Conservation (phyloP, 2,797 vertebrate genomes). For the Euthynnus affinis region DNA sequence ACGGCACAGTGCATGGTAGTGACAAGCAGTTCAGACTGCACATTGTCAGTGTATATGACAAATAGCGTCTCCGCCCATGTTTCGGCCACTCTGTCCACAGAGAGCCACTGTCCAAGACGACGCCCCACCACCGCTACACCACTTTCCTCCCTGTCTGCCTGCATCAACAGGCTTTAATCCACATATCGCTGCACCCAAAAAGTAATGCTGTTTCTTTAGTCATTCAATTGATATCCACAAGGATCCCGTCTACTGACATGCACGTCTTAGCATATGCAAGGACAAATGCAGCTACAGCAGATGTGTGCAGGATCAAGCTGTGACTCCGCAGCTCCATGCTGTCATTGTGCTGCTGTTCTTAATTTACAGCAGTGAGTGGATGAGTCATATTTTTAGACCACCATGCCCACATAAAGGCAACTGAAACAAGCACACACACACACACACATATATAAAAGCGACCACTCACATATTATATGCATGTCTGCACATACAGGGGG, state of each 20-base stretch:
- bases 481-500: not conserved
- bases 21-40: slow-evolving; percentile 67
- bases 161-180: slow-evolving; percentile 13
- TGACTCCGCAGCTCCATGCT: slow-evolving; percentile 29
- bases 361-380: slow-evolving; percentile 42
- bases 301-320: slow-evolving; percentile 35
- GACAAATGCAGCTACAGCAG: slow-evolving; percentile 29
- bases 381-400: slow-evolving; percentile 44
- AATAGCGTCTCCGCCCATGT: slow-evolving; percentile 44
- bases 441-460: not conserved
- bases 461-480: not conserved
- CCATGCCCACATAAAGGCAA: slow-evolving; percentile 13
- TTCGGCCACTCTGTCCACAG: slow-evolving; percentile 44
- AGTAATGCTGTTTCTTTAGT: slow-evolving; percentile 2
- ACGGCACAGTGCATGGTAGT: slow-evolving; percentile 65
- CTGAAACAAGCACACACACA: slow-evolving; percentile 1
- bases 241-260: slow-evolving; percentile 9
- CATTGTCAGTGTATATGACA: slow-evolving; percentile 61
- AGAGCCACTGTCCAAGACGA: slow-evolving; percentile 47
- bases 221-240: slow-evolving; percentile 20
- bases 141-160: slow-evolving; percentile 10
- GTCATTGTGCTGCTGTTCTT: slow-evolving; percentile 10
- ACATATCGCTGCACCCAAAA: not conserved
- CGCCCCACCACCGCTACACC: slow-evolving; percentile 6
- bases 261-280: slow-evolving; percentile 28